Base-by-base conservation (phyloP, 2,113 vertebrate species). In the Ursus arctos region DNA sequence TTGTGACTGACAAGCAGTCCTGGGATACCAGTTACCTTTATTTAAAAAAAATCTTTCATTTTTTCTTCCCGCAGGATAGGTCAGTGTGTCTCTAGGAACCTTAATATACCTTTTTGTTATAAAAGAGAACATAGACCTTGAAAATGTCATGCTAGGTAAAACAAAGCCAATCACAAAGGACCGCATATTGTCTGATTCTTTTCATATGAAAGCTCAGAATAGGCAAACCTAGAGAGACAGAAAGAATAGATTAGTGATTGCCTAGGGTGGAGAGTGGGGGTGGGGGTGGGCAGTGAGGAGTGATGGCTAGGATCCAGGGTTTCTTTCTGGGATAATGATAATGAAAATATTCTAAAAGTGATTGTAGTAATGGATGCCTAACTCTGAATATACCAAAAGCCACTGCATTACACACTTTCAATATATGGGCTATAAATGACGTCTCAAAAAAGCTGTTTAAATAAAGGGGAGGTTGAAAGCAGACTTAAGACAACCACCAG, bases 291-390 rank as follows among this genome's bases (percentile, higher is more conserved):
- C 19, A 47, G 59, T 63, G 15, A 19, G n/a, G 24, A 80, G 63
- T 36, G 18, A 72, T 28, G 19, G 26, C 47, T 72, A 88, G 8
- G 28, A 18, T 77, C n/a, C 71, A 36, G 51, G n/a, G 33, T 49
- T 87, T 93, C 28, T 85, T 88, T 82, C 26, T 28, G 59, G 67
- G n/a, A 84, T 22, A 82, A 71, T 51, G 22, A 97, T 67, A 95
- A 63, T n/a, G 43, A 84, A 91, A 91, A 88, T 93, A 24, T 63
- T 97, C 59, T 61, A 57, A 94, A 92, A 94, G 9, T 90, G 53
- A 86, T 36, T 55, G 28, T 82, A 67, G 14, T 87, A 26, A 90
- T n/a, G 55, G 49, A 84, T 61, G 24, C 16, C 33, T 22, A 97
- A 74, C 51, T 53, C 24, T 85, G 33, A 92, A 81, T 85, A 92